phyloP scores from a whole-genome alignment of 2,888 invertebrate species.

The Galerucella pusilla region DNA sequence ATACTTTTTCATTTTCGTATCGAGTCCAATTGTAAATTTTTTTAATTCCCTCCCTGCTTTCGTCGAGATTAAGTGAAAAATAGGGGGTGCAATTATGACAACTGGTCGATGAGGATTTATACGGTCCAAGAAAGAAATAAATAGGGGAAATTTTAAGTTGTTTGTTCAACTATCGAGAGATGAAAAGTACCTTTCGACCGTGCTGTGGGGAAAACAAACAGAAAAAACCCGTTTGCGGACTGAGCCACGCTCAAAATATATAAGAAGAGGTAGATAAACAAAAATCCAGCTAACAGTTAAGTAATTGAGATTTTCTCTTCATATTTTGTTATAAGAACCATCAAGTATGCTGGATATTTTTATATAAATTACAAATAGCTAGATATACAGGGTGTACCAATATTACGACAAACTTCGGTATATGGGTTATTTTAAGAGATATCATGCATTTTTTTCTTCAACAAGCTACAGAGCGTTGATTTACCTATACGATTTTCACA shows the following conservation, averaged over 20 bases:
- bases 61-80: not conserved
- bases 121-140: constrained; percentile 40
- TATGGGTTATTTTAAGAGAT: too few relatives aligned
- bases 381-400: too few relatives aligned
- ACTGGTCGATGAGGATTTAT: constrained; percentile 45
- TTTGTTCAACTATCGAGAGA: constrained; percentile 59
- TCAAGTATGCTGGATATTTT: not conserved
- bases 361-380: not conserved
- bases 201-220: constrained; percentile 56
- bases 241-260: constrained; percentile 48
- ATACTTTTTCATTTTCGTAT: not conserved
- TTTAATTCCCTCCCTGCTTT: not conserved
- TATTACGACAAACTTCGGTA: too few relatives aligned
- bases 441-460: too few relatives aligned
- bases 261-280: constrained; percentile 62
- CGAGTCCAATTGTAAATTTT: not conserved
- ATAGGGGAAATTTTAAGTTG: constrained; percentile 41
- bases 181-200: constrained; percentile 51
- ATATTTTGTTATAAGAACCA: not conserved
- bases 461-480: too few relatives aligned
- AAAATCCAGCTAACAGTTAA: constrained; percentile 62
- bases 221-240: constrained; percentile 40
- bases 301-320: constrained; percentile 54
- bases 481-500: too few relatives aligned
- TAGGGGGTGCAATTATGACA: constrained; percentile 4